Evolutionary conservation across 2,113 vertebrate species (phyloP), one percentile per base, ranked within the genome.

Genomic region (Vanacampus margaritifer): DNA sequence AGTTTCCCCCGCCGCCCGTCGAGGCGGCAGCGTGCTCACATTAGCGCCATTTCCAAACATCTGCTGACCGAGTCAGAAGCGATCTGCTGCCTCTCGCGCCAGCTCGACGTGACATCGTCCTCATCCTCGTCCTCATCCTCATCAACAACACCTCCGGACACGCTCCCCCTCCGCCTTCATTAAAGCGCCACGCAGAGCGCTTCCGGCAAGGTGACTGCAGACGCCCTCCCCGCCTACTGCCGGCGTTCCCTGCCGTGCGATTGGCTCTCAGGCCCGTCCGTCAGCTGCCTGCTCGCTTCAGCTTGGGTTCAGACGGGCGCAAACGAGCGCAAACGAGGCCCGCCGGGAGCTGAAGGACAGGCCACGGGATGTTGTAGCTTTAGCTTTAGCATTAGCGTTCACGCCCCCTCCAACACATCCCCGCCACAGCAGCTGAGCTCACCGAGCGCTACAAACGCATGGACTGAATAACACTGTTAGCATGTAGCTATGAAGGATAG

Each of bases 121-220:
- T 65, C 81, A 79, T 65, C 69, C 78, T 79, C 73, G 28, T 65
- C 73, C 74, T 57, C 23, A 24, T 54, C 51, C 12, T 54, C 51
- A 24, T 54, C 36, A 71, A 68, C 71, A 83, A 75, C 84, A 88
- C 88, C 89, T 81, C 85, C 74, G 80, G 88, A 78, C 81, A 84
- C 78, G 76, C 67, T 75, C 75, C 77, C 75, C 74, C 74, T 85
- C 81, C 57, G 80, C 84, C 81, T 84, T 84, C 83, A 90, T 88
- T 89, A 88, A 71, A 86, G 65, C 62, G 7, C 48, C 19, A 61
- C 36, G 51, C 81, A 48, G 69, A 83, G 76, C 60, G 79, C 82
- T 81, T 79, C 75, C 48, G 86, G 89, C 89, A 91, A 91, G 90
- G 89, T 91, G 88, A 91, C 82, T 76, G 51, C 57, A 60, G 66